Percentiles rank a stretch among this genome's conserved stretches.
phyloP scores from a whole-genome alignment of 2,888 invertebrate species.

The Coleophora deauratella region DNA sequence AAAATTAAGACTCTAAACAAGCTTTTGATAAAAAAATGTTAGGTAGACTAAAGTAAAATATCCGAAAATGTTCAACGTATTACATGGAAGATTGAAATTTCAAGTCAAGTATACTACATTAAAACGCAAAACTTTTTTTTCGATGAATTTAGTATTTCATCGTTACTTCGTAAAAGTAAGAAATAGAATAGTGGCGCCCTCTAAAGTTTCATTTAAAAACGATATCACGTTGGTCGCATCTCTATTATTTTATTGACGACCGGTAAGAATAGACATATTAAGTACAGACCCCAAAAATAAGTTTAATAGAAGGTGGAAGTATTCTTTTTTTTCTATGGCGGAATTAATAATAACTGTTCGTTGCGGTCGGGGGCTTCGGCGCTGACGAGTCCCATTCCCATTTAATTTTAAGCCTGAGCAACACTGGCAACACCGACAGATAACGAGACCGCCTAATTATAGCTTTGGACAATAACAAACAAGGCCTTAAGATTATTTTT shows the following conservation, averaged over 20 bases:
- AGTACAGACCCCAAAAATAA: constrained; percentile 57
- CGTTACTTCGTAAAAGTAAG: not conserved
- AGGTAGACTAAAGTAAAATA: no score
- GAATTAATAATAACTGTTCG: constrained; percentile 68
- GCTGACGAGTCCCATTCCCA: constrained; percentile 52
- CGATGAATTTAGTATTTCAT: not conserved
- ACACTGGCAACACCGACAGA: constrained; percentile 17
- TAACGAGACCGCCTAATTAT: constrained; percentile 71
- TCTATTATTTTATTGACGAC: constrained; percentile 29
- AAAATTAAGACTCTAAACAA: no score
- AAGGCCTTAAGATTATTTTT: constrained; percentile 43
- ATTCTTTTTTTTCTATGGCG: constrained; percentile 69
- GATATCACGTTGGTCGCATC: constrained; percentile 26
- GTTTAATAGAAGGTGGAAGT: constrained; percentile 72
- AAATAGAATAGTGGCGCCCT: not conserved
- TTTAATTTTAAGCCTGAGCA: constrained; percentile 7
- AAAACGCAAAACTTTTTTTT: not conserved
- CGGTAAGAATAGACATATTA: constrained; percentile 38
- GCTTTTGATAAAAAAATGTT: no score
- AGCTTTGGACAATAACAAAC: constrained; percentile 61
- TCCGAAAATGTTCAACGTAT: not conserved
- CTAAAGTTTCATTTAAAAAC: not conserved
- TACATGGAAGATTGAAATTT: not conserved
- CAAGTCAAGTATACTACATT: not conserved
- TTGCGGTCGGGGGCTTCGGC: constrained; percentile 48